phyloP scores from a whole-genome alignment of 1,140 invertebrate genomes.

The Nymphalis io region DNA sequence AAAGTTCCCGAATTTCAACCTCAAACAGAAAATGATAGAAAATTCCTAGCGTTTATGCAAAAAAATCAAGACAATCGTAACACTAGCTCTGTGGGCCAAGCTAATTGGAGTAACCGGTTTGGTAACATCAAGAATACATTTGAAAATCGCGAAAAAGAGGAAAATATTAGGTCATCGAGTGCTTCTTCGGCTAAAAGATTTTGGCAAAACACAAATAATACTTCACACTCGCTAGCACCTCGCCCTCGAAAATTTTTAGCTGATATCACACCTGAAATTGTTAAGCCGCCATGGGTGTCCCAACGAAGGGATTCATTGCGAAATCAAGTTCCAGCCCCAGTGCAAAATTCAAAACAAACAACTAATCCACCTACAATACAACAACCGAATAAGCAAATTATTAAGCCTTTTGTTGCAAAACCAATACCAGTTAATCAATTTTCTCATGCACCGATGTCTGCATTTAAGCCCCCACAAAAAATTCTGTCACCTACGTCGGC shows the following conservation, averaged over 20 bases:
- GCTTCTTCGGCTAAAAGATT: slow-evolving; percentile 80
- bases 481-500: slow-evolving; percentile 60
- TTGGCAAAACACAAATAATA: slow-evolving; percentile 82
- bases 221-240: slow-evolving; percentile 35
- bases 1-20: slow-evolving; percentile 86
- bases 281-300: slow-evolving; percentile 68
- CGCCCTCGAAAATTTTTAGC: slow-evolving; percentile 53
- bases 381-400: slow-evolving; percentile 71
- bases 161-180: slow-evolving; percentile 62
- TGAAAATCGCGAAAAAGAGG: slow-evolving; percentile 79
- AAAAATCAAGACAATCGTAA: slow-evolving; percentile 83
- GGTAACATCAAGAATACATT: slow-evolving; percentile 93
- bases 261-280: slow-evolving; percentile 51
- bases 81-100: slow-evolving; percentile 53
- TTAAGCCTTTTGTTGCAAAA: slow-evolving; percentile 78
- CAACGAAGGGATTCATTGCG: slow-evolving; percentile 56
- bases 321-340: slow-evolving; percentile 43
- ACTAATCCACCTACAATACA: slow-evolving; percentile 53
- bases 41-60: slow-evolving; percentile 91
- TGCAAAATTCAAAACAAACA: slow-evolving; percentile 67
- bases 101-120: slow-evolving; percentile 90
- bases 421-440: slow-evolving; percentile 85
- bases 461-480: slow-evolving; percentile 84
- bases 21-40: slow-evolving; percentile 91
- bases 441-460: slow-evolving; percentile 86